These are phyloP conservation scores for Sminthurides aquaticus DNA, from an alignment of 2,888 invertebrate species.

Conservation along the genomic window DNA sequence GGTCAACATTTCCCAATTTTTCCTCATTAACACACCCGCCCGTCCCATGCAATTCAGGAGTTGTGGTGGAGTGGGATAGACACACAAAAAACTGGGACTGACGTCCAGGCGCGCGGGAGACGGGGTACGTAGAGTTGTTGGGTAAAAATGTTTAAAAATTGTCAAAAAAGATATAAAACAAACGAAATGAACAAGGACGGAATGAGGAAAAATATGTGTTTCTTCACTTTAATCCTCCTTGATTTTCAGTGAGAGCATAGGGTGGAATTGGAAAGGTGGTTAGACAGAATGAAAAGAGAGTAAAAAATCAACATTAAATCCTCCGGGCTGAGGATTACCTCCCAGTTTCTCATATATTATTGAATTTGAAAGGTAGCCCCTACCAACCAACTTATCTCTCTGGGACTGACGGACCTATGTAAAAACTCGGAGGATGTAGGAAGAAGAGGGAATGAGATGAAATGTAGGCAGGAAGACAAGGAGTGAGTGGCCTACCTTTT, in stretches of 20 bases:
- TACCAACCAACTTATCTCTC: neutral
- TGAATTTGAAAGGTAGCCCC: conserved; percentile 15
- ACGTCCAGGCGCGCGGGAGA: neutral
- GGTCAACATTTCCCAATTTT: neutral
- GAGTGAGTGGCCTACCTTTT: no score
- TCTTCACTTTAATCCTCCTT: no score
- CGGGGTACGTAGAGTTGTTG: no score
- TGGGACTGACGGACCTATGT: no score
- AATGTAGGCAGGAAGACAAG: no score
- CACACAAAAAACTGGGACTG: neutral
- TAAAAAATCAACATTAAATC: conserved; percentile 5
- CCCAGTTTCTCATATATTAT: conserved; percentile 31
- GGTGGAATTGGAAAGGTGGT: no score
- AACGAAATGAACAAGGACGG: neutral
- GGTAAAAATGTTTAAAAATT: neutral
- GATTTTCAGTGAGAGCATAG: no score
- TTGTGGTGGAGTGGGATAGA: neutral
- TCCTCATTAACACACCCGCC: neutral
- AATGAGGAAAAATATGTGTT: no score
- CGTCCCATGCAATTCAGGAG: neutral
- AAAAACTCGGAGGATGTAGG: no score
- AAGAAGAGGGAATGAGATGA: conserved; percentile 13
- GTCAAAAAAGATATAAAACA: neutral
- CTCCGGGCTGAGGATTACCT: conserved; percentile 16
- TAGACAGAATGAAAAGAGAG: no score